A percentile compares a stretch with the other conserved stretches of the same genome.
These are phyloP conservation scores for Phrixothrix hirtus DNA, from an alignment of 2,888 invertebrate genomes.

Conservation along the genomic window DNA sequence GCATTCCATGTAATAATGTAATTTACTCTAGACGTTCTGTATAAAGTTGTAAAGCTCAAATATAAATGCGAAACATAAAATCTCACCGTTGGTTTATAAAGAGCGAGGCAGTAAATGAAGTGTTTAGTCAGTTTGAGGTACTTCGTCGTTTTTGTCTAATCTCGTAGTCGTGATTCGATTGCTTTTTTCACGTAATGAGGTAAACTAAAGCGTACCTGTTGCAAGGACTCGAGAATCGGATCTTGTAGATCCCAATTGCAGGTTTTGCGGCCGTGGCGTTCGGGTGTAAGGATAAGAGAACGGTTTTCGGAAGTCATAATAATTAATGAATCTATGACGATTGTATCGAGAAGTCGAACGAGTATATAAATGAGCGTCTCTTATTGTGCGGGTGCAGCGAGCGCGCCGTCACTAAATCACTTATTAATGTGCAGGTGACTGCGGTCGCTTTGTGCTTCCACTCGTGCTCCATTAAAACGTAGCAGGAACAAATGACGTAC, in stretches of 20 bases:
- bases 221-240: slow-evolving; percentile 45
- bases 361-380: slow-evolving; percentile 37
- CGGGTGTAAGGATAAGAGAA: background rate
- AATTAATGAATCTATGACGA: slow-evolving; percentile 37
- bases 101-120: slow-evolving; percentile 30
- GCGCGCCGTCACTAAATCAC: slow-evolving; percentile 39
- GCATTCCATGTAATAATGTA: too few relatives aligned
- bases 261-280: too few relatives aligned
- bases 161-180: slow-evolving; percentile 40
- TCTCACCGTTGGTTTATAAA: slow-evolving; percentile 28
- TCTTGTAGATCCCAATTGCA: too few relatives aligned
- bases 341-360: slow-evolving; percentile 28
- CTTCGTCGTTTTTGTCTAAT: slow-evolving; percentile 38
- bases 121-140: slow-evolving; percentile 32
- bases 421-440: slow-evolving; percentile 50
- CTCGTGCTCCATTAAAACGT: slow-evolving; percentile 39
- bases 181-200: slow-evolving; percentile 46
- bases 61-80: slow-evolving; percentile 24
- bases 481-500: slow-evolving; percentile 52
- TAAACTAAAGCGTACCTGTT: slow-evolving; percentile 49
- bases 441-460: slow-evolving; percentile 42
- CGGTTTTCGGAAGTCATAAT: slow-evolving; percentile 26
- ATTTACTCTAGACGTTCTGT: too few relatives aligned
- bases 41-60: slow-evolving; percentile 11
- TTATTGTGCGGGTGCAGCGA: slow-evolving; percentile 37